Evolutionary conservation across 2,888 invertebrate genomes (phyloP).

Genomic region (Piscicola geometra): DNA sequence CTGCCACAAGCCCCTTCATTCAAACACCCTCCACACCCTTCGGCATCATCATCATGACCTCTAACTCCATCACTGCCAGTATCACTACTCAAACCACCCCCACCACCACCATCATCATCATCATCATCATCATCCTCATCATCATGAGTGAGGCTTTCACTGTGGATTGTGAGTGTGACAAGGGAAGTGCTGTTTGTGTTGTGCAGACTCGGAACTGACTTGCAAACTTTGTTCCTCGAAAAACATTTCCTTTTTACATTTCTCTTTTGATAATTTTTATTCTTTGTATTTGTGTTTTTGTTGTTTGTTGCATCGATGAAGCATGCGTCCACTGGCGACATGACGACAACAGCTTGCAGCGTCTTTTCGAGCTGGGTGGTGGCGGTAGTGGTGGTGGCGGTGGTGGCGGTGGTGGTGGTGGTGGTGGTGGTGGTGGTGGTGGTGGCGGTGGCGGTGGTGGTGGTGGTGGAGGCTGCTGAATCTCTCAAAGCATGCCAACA

Average conservation of each 20-base stretch:
- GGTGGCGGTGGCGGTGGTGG: no score
- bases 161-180: constrained; percentile 89
- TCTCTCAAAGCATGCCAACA: no score
- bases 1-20: constrained; percentile 87
- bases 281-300: no score
- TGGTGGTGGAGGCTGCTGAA: no score
- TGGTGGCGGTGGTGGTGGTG: no score
- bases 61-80: constrained; percentile 72
- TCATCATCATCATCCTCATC: no score
- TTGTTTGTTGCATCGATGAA: constrained; percentile 17
- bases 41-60: constrained; percentile 34
- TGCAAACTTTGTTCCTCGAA: background rate
- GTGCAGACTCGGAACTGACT: constrained; percentile 65
- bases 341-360: constrained; percentile 90
- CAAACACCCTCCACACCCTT: constrained; percentile 63
- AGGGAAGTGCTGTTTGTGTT: constrained; percentile 94
- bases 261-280: no score
- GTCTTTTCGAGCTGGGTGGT: constrained; percentile 65
- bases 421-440: no score
- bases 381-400: background rate
- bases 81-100: no score
- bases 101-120: no score
- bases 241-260: background rate
- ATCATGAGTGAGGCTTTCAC: constrained; percentile 72
- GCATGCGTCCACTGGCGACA: constrained; percentile 81